phyloP scores from a whole-genome alignment of 2,797 vertebrate species.

The Protosalanx chinensis region DNA sequence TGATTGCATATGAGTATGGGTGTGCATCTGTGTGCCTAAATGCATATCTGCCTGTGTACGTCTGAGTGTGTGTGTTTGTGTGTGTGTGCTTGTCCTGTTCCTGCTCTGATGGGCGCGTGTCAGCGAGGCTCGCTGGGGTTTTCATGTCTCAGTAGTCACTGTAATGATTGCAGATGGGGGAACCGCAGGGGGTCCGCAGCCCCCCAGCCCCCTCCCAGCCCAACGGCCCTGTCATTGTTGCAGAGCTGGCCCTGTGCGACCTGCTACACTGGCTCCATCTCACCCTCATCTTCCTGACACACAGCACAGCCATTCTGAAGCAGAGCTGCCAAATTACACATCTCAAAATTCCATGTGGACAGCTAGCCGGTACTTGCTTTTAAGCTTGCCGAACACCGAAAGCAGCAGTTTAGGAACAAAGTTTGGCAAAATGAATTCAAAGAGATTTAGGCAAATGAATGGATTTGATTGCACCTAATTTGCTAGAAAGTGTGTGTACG shows the following conservation, averaged over 20 bases:
- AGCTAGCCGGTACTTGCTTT: constrained; percentile 6
- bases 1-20: background rate
- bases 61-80: constrained; percentile 16
- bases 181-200: constrained; percentile 76
- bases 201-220: constrained; percentile 54
- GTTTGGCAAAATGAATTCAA: background rate
- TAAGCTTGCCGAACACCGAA: constrained; percentile 1
- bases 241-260: constrained; percentile 74
- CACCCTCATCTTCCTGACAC: constrained; percentile 58
- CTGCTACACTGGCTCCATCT: constrained; percentile 75
- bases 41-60: background rate
- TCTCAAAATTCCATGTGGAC: background rate
- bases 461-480: constrained; percentile 47
- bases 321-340: constrained; percentile 80
- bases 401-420: constrained; percentile 10
- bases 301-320: constrained; percentile 86
- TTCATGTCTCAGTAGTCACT: constrained; percentile 90
- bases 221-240: constrained; percentile 83
- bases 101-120: constrained; percentile 80
- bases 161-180: constrained; percentile 94
- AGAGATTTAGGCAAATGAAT: constrained; percentile 13
- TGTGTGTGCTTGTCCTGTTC: constrained; percentile 79
- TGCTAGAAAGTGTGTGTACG: constrained; percentile 5
- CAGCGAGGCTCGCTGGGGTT: constrained; percentile 64
- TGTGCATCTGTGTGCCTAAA: background rate